A percentile compares a stretch with the other conserved stretches of the same genome.
phyloP scores from a whole-genome alignment of 2,888 invertebrate genomes.

The Drosophila putrida region DNA sequence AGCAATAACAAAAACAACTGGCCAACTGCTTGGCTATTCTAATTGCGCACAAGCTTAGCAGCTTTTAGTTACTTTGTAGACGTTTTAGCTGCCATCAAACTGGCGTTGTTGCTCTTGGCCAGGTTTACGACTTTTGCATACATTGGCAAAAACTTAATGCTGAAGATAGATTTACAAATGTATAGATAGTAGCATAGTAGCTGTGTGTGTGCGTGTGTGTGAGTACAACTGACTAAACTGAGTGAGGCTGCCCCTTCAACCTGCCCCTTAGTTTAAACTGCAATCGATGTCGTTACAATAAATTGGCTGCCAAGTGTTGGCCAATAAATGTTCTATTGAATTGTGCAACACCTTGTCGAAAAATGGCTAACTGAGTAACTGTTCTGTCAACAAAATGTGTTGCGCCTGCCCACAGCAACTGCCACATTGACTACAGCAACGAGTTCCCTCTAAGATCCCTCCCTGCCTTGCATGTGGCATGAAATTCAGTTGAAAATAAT shows the following conservation, averaged over 20 bases:
- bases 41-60: slow-evolving; percentile 81
- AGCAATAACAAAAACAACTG: slow-evolving; percentile 37
- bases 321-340: slow-evolving; percentile 77
- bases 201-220: slow-evolving; percentile 4
- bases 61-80: slow-evolving; percentile 80
- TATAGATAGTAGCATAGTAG: slow-evolving; percentile 10
- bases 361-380: slow-evolving; percentile 74
- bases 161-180: slow-evolving; percentile 24
- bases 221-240: slow-evolving; percentile 56
- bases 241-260: not conserved
- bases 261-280: not conserved
- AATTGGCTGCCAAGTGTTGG: slow-evolving; percentile 74
- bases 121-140: slow-evolving; percentile 59
- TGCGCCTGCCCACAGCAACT: slow-evolving; percentile 60
- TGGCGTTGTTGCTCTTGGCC: slow-evolving; percentile 54
- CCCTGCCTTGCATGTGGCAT: slow-evolving; percentile 79
- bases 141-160: slow-evolving; percentile 13
- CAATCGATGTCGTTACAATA: slow-evolving; percentile 52
- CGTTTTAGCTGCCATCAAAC: slow-evolving; percentile 76
- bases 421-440: not conserved
- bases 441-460: slow-evolving; percentile 27
- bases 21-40: slow-evolving; percentile 63
- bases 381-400: slow-evolving; percentile 76
- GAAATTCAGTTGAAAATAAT: slow-evolving; percentile 79
- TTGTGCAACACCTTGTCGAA: slow-evolving; percentile 76